Percentiles rank a stretch among this genome's conserved stretches.
These are phyloP conservation scores for Phasianus colchicus DNA, from an alignment of 2,113 vertebrate species.

Conservation along the genomic window DNA sequence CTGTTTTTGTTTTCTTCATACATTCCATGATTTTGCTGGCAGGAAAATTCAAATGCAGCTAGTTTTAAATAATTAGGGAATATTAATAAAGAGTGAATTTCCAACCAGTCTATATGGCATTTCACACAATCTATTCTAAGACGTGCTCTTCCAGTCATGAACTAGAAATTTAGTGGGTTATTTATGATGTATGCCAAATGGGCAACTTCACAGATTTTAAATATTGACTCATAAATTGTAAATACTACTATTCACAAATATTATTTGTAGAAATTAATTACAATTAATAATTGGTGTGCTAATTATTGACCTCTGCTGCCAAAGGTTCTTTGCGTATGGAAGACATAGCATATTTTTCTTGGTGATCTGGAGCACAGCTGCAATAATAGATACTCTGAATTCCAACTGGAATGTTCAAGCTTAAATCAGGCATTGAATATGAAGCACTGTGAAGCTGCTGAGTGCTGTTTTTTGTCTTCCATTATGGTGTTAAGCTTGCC, in stretches of 20 bases:
- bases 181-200: conserved; percentile 38
- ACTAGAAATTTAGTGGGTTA: conserved; percentile 13
- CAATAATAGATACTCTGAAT: background rate
- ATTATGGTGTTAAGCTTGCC: background rate
- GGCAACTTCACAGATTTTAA: conserved; percentile 13
- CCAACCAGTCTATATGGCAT: background rate
- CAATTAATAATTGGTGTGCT: conserved; percentile 21
- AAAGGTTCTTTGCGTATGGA: background rate
- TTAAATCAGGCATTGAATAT: background rate
- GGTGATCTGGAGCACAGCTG: background rate
- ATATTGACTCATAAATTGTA: conserved; percentile 27
- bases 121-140: conserved; percentile 40
- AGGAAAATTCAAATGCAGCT: background rate
- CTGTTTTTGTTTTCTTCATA: background rate
- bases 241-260: conserved; percentile 35
- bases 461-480: background rate
- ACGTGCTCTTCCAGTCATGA: background rate
- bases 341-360: background rate
- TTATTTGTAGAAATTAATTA: conserved; percentile 45
- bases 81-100: conserved; percentile 52
- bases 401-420: background rate
- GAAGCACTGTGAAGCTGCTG: background rate
- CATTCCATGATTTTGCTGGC: background rate
- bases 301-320: conserved; percentile 17
- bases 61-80: conserved; percentile 41